Base-by-base conservation (phyloP, 2,113 vertebrate genomes). In the Nyctibius bracteatus region DNA sequence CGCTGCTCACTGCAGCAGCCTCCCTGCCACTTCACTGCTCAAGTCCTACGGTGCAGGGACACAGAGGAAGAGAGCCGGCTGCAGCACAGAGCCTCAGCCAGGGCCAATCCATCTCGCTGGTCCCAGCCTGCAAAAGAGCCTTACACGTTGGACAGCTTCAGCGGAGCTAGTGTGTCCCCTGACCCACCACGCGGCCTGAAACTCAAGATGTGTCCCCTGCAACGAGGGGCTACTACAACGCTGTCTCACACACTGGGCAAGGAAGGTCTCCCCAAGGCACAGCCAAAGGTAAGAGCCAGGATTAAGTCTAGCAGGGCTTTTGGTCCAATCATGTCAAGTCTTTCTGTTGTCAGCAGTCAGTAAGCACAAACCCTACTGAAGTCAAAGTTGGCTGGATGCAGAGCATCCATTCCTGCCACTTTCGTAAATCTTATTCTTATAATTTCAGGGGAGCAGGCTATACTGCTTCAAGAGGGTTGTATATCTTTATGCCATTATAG, bases 221-320 rank as follows among this genome's bases (percentile, higher is more conserved):
- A 54, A 55, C 2, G n/a, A 1, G 12, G 21, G 54, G 14, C 25
- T 49, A 49, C 41, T 41, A 46, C 21, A 37, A 14, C 0, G 1
- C 73, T 31, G 31, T 25, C 59, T 68, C 54, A 74, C 12, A 14
- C 19, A 4, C 27, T 35, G n/a, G 74, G 73, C 21, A 35, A 57
- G 33, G 19, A 68, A 49, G 12, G 10, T 49, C 12, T 20, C 22
- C 15, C 4, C 23, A 43, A 33, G 19, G 23, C 35, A 47, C 30
- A 59, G 33, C 14, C 21, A 54, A 41, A 71, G 12, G 12, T 37
- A 88, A 43, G 18, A 78, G n/a, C n/a, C 15, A 14, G 20, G 37
- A 58, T 28, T 68, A 74, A 62, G 20, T 23, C 41, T n/a, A 57
- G 41, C 10, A 39, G 54, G 54, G 57, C 37, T 57, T 68, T 3